Conservation (phyloP, 1,140 invertebrate species). For the Yoshiicerus persimilis region DNA sequence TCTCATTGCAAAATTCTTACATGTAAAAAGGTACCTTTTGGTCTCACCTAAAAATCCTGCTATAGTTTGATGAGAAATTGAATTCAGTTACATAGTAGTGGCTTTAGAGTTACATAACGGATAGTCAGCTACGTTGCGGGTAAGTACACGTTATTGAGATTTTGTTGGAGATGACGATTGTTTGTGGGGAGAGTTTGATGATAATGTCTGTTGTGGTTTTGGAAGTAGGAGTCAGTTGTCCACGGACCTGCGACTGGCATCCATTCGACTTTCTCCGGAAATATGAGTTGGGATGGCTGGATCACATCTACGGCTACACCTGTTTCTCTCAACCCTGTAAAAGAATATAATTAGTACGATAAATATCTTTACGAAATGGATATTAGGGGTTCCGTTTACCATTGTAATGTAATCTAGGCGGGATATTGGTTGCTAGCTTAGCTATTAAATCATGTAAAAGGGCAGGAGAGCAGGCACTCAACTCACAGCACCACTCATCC, state of each 20-base stretch:
- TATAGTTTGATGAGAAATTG: background rate
- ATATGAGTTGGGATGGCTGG: constrained; percentile 9
- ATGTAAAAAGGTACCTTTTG: no score
- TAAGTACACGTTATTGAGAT: background rate
- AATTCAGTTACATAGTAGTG: background rate
- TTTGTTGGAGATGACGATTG: background rate
- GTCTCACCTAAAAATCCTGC: no score
- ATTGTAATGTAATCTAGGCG: background rate
- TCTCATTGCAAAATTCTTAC: no score
- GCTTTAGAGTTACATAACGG: background rate
- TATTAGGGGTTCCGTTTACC: background rate
- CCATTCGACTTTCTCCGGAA: constrained; percentile 15
- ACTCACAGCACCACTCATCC: background rate
- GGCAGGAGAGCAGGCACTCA: background rate
- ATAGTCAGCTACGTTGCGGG: background rate
- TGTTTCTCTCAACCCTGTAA: background rate
- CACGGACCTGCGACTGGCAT: background rate
- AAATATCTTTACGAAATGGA: constrained; percentile 22
- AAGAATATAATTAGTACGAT: constrained; percentile 25
- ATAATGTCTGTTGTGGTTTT: constrained; percentile 7
- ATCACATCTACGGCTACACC: background rate
- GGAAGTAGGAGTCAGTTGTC: constrained; percentile 11
- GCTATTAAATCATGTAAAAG: constrained; percentile 19
- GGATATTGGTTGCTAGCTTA: background rate
- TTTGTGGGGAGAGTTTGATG: background rate